Evolutionary conservation across 2,797 vertebrate species (phyloP).

Genomic region (Dermochelys coriacea): DNA sequence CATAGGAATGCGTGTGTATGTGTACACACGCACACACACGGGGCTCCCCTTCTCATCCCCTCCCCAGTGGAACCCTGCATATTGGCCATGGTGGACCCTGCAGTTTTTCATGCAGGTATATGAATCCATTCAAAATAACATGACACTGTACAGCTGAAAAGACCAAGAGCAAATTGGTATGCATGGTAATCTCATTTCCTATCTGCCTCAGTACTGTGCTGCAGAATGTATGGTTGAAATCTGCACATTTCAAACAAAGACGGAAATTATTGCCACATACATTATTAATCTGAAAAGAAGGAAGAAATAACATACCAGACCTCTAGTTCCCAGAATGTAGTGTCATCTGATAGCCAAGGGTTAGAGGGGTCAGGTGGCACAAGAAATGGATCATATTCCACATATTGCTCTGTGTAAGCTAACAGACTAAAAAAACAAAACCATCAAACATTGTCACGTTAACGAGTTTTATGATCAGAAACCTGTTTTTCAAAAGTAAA

Average conservation of each 20-base stretch:
- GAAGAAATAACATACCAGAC: conserved; percentile 84
- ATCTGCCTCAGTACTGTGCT: neutral
- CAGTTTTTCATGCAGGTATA: neutral
- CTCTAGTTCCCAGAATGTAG: conserved; percentile 95
- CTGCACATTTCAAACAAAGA: neutral
- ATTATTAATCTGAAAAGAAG: neutral
- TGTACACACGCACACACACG: neutral
- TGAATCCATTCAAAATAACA: neutral
- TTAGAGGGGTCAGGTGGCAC: conserved; percentile 93
- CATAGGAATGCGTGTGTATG: neutral
- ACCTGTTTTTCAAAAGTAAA: neutral
- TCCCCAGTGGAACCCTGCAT: neutral
- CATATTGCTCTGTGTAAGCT: conserved; percentile 94
- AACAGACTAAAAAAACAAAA: conserved; percentile 86
- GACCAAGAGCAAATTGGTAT: neutral
- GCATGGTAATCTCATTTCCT: neutral
- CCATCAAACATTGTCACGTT: neutral
- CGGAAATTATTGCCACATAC: neutral
- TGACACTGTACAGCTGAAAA: neutral
- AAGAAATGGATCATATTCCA: conserved; percentile 98
- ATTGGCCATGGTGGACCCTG: neutral
- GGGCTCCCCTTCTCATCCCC: neutral
- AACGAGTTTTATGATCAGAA: neutral
- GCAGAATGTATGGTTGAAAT: neutral
- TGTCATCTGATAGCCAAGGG: conserved; percentile 95